Conservation (phyloP, 2,113 vertebrate genomes). For the Rhipidura dahli region DNA sequence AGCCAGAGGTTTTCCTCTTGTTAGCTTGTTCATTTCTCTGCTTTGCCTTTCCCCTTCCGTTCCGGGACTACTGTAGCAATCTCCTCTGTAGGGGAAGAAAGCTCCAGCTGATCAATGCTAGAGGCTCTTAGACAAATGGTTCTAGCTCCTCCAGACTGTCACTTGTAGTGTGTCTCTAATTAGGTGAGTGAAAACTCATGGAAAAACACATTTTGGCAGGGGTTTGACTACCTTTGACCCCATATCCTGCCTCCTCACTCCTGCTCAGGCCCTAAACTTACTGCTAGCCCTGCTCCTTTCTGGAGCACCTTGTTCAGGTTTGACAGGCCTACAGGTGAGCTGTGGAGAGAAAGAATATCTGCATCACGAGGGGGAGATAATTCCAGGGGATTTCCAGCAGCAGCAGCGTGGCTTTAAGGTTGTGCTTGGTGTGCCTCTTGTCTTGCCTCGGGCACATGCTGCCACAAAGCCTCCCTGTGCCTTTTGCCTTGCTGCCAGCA, state of each 20-base stretch:
- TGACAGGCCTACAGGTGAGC: not conserved
- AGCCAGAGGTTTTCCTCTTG: slow-evolving; percentile 53
- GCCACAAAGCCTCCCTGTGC: not conserved
- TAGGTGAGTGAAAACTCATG: not conserved
- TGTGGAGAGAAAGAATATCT: not conserved
- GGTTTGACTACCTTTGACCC: not conserved
- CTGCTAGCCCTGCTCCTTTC: no score
- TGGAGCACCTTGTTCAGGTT: not conserved
- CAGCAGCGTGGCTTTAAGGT: not conserved
- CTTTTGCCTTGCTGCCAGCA: not conserved
- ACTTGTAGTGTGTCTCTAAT: not conserved
- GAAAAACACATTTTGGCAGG: not conserved
- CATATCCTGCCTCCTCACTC: not conserved
- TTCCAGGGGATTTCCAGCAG: not conserved
- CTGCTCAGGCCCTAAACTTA: not conserved
- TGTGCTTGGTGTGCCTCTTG: not conserved
- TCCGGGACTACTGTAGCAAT: not conserved
- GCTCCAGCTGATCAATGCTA: not conserved
- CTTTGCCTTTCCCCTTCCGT: slow-evolving; percentile 26
- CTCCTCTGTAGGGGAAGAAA: not conserved
- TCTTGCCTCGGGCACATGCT: not conserved
- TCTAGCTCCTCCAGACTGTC: not conserved
- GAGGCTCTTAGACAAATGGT: not conserved
- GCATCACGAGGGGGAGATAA: not conserved
- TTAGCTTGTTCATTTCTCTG: slow-evolving; percentile 44